Percentiles rank a stretch among this genome's conserved stretches.
phyloP scores from a whole-genome alignment of 2,888 invertebrate genomes.

The Cantharis flavilabris region DNA sequence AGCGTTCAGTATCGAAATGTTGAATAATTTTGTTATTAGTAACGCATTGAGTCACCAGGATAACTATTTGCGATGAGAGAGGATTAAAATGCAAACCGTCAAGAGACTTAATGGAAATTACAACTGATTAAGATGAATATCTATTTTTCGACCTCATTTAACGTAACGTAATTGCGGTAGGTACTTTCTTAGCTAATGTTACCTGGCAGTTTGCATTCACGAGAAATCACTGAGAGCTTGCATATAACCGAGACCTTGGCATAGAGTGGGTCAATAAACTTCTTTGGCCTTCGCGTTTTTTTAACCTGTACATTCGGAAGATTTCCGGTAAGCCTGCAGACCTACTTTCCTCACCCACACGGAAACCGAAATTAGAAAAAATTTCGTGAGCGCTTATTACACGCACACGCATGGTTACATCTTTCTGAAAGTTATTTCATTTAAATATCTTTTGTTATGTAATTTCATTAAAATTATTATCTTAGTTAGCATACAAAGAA shows the following conservation, averaged over 20 bases:
- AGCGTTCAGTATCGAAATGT: no score
- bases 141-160: constrained; percentile 18
- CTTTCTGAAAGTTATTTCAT: background rate
- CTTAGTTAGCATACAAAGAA: background rate
- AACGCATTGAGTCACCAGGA: no score
- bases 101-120: constrained; percentile 6
- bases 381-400: background rate
- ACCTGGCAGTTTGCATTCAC: constrained; percentile 16
- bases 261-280: constrained; percentile 34
- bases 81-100: background rate
- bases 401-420: background rate
- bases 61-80: background rate
- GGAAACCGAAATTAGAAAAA: constrained; percentile 13
- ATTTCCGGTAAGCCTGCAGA: constrained; percentile 38
- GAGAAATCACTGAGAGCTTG: background rate
- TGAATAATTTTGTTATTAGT: no score
- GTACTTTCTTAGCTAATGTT: constrained; percentile 1
- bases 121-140: constrained; percentile 11
- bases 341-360: constrained; percentile 35
- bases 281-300: constrained; percentile 35
- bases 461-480: background rate
- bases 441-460: background rate
- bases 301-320: constrained; percentile 28
- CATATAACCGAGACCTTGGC: constrained; percentile 24
- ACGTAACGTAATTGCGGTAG: constrained; percentile 19